phyloP scores from a whole-genome alignment of 2,797 vertebrate species.

The Clarias platycephalus region DNA sequence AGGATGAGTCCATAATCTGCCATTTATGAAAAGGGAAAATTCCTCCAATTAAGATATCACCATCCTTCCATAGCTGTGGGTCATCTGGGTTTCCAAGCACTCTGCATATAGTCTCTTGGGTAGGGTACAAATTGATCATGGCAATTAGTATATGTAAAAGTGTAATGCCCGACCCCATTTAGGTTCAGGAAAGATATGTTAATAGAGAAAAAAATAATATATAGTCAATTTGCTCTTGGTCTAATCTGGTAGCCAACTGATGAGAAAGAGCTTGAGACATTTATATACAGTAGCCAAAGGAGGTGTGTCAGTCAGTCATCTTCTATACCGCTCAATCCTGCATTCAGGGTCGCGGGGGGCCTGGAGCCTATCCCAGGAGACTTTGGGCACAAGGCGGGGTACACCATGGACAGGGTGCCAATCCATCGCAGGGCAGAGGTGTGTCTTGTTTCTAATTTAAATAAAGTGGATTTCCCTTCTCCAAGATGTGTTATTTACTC shows the following conservation, averaged over 20 bases:
- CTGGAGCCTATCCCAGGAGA: too few species aligned
- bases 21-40: conserved; percentile 72
- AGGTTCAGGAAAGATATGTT: too few species aligned
- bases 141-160: not conserved
- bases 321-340: too few species aligned
- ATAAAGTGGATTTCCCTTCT: not conserved
- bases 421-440: too few species aligned
- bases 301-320: too few species aligned
- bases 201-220: not conserved
- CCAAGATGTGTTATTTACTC: not conserved
- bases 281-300: conserved; percentile 30
- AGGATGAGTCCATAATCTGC: conserved; percentile 57
- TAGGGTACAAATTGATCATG: not conserved
- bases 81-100: not conserved
- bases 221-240: conserved; percentile 5
- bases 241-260: not conserved
- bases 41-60: conserved; percentile 69
- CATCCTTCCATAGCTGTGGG: conserved; percentile 66
- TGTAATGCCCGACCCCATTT: not conserved
- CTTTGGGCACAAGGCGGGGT: too few species aligned
- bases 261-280: conserved; percentile 6
- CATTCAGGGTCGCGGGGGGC: too few species aligned
- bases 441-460: not conserved
- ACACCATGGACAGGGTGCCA: too few species aligned
- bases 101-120: not conserved